Conservation (phyloP, 2,888 invertebrate genomes). For the Cosmia trapezina region DNA sequence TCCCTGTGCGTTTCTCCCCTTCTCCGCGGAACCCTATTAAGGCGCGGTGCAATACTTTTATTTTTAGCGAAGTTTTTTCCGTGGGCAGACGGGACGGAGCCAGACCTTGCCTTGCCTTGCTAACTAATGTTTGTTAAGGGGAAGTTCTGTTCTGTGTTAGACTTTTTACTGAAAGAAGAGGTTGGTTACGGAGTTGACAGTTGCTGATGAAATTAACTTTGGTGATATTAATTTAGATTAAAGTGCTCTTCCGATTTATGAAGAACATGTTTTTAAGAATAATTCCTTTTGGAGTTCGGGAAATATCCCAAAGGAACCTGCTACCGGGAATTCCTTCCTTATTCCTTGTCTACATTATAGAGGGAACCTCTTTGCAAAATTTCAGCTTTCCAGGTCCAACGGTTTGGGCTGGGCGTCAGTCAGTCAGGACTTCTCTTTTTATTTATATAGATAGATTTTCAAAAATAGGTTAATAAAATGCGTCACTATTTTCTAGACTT, state of each 20-base stretch:
- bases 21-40: conserved; percentile 68
- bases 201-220: neutral
- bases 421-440: no score
- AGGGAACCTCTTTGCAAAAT: no score
- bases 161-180: neutral
- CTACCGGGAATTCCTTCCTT: no score
- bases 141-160: neutral
- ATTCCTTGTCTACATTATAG: no score
- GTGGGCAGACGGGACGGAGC: conserved; percentile 75
- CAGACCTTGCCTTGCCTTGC: conserved; percentile 61
- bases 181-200: neutral
- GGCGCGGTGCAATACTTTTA: conserved; percentile 72
- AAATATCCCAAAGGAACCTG: no score
- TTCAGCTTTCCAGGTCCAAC: no score
- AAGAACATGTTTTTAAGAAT: no score
- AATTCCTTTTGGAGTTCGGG: no score
- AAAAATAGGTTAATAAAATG: no score
- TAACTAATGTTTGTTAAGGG: conserved; percentile 61
- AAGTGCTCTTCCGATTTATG: neutral
- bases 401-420: no score
- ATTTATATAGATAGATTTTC: no score
- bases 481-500: no score
- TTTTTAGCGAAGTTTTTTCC: conserved; percentile 77
- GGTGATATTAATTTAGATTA: neutral
- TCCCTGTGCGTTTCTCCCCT: conserved; percentile 7